Percentiles rank a stretch among this genome's conserved stretches.
These are phyloP conservation scores for Tenualosa ilisha DNA, from an alignment of 2,797 vertebrate species.

Conservation along the genomic window DNA sequence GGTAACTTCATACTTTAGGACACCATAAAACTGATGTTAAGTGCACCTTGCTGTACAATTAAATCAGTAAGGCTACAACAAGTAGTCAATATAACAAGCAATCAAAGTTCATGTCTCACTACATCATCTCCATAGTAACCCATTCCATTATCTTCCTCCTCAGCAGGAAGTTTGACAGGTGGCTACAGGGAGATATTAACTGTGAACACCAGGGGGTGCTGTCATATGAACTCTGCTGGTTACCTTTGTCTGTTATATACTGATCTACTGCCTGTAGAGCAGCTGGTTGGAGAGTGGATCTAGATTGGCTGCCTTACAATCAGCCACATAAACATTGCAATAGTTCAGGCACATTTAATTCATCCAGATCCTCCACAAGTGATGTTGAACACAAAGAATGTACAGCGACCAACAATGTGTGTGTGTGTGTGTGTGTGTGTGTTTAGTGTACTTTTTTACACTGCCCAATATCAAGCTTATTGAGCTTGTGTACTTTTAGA, in stretches of 20 bases:
- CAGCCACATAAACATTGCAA: background rate
- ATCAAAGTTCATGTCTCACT: background rate
- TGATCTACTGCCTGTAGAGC: background rate
- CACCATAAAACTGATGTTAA: background rate
- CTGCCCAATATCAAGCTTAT: background rate
- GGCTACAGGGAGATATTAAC: conserved; percentile 7
- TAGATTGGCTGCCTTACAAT: background rate
- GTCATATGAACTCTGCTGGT: conserved; percentile 1
- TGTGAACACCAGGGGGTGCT: conserved; percentile 50
- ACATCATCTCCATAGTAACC: conserved; percentile 22
- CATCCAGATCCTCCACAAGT: background rate
- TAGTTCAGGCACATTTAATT: background rate
- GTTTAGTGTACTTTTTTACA: background rate
- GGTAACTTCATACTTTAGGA: background rate
- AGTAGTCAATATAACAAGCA: too few species aligned
- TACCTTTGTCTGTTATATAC: background rate
- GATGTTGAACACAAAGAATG: background rate
- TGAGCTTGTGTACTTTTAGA: background rate
- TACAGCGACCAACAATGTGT: background rate
- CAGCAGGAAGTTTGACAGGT: background rate
- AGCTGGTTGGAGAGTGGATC: background rate
- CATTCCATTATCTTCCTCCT: background rate
- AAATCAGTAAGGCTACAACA: background rate
- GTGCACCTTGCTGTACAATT: background rate
- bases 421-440: background rate